These are phyloP conservation scores for Platyrinchus mystaceus DNA, from an alignment of 2,797 vertebrate species.

Conservation along the genomic window DNA sequence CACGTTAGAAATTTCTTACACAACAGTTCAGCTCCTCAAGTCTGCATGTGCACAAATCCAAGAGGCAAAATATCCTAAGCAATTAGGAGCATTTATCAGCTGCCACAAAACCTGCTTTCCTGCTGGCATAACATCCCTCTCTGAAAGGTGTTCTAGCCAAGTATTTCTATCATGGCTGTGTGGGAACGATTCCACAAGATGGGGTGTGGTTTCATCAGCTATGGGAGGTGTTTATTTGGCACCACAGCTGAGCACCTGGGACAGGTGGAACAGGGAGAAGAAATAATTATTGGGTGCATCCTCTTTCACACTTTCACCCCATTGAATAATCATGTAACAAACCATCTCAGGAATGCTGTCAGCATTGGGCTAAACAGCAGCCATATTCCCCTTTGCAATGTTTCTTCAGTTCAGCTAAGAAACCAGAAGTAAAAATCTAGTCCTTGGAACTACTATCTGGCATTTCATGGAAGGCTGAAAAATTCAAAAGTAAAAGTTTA, in stretches of 20 bases:
- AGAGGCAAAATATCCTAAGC: background rate
- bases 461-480: background rate
- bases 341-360: background rate
- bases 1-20: background rate
- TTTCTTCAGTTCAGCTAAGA: background rate
- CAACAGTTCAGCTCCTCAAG: background rate
- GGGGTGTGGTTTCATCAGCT: background rate
- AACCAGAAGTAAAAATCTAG: background rate
- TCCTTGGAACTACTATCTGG: background rate
- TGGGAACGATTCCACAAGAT: background rate
- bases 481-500: background rate
- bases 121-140: background rate
- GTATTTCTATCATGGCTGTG: background rate
- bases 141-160: background rate
- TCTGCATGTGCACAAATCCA: background rate
- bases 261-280: background rate
- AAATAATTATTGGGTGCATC: background rate
- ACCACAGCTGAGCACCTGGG: background rate
- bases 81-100: background rate
- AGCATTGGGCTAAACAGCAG: background rate
- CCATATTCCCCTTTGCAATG: background rate
- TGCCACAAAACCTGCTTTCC: background rate
- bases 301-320: background rate
- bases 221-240: background rate
- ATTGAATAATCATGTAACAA: background rate